Conservation (phyloP, 2,113 vertebrate species). For the Monarcha castaneiventris region DNA sequence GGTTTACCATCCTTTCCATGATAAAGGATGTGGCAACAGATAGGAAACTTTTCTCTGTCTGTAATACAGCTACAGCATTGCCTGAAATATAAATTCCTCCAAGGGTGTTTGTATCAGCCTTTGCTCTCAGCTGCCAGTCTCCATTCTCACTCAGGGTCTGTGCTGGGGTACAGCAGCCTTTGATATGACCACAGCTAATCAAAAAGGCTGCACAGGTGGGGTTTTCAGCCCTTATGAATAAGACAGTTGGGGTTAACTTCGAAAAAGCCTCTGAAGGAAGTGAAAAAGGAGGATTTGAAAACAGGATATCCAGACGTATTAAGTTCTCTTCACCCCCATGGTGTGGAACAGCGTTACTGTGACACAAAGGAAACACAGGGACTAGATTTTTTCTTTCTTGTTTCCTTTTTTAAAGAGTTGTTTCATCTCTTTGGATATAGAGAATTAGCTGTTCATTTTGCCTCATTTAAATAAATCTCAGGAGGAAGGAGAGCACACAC, state of each 20-base stretch:
- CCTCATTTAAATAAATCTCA: not conserved
- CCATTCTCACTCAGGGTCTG: not conserved
- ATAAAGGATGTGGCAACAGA: constrained; percentile 16
- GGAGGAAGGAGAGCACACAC: not conserved
- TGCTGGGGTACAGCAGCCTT: not conserved
- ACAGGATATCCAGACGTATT: not conserved
- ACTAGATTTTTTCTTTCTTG: not conserved
- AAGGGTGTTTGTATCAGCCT: constrained; percentile 1
- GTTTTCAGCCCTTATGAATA: constrained; percentile 9
- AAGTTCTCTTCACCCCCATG: not conserved
- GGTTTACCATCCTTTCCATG: not conserved
- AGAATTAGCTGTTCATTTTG: not conserved
- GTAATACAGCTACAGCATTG: not conserved
- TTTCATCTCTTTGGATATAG: not conserved
- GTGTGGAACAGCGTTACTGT: not conserved
- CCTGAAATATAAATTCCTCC: constrained; percentile 5
- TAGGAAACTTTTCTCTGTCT: not conserved
- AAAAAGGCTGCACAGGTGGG: constrained; percentile 6
- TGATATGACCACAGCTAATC: constrained; percentile 32
- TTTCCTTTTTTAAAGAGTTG: not conserved
- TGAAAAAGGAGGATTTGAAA: constrained; percentile 1
- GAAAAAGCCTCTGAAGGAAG: not conserved
- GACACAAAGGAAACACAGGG: not conserved
- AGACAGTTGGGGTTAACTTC: not conserved
- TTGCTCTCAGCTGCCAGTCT: constrained; percentile 5